Conservation (phyloP, 2,113 vertebrate species). For the Siphamia tubifer region DNA sequence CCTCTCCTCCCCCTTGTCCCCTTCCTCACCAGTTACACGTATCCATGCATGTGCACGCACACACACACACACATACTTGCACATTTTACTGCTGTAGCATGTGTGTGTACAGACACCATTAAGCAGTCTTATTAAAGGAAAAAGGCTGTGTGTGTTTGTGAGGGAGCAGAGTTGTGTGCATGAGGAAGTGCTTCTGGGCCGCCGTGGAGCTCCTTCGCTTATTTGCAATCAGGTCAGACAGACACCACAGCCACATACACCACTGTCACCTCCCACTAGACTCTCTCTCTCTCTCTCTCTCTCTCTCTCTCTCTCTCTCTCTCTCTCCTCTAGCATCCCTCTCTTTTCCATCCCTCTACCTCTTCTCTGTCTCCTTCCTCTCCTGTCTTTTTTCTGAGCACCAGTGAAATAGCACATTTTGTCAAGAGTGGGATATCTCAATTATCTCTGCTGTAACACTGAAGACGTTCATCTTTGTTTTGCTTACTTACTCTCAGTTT, state of each 20-base stretch:
- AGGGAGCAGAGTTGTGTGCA: constrained; percentile 61
- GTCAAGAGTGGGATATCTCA: constrained; percentile 79
- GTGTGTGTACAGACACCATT: constrained; percentile 63
- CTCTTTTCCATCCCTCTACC: constrained; percentile 17
- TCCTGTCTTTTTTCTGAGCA: constrained; percentile 48
- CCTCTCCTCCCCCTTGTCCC: constrained; percentile 58
- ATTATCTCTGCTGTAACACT: constrained; percentile 70
- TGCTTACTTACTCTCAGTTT: constrained; percentile 9
- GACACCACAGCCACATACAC: constrained; percentile 76
- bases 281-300: constrained; percentile 42
- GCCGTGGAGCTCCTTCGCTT: constrained; percentile 72
- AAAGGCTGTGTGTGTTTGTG: constrained; percentile 54
- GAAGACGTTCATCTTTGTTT: constrained; percentile 58
- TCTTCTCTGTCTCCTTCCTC: not conserved
- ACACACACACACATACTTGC: not conserved
- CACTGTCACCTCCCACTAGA: constrained; percentile 79
- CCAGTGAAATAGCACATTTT: constrained; percentile 75
- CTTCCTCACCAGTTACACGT: constrained; percentile 55
- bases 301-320: constrained; percentile 38
- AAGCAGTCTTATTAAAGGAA: constrained; percentile 71
- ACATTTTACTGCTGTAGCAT: constrained; percentile 51
- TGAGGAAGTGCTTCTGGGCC: constrained; percentile 78
- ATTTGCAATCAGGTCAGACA: constrained; percentile 84
- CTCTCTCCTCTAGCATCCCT: constrained; percentile 24
- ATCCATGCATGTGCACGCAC: not conserved